Percentiles rank a stretch among this genome's conserved stretches.
Conservation (phyloP, 2,888 invertebrate species). For the Nasonia oneida region DNA sequence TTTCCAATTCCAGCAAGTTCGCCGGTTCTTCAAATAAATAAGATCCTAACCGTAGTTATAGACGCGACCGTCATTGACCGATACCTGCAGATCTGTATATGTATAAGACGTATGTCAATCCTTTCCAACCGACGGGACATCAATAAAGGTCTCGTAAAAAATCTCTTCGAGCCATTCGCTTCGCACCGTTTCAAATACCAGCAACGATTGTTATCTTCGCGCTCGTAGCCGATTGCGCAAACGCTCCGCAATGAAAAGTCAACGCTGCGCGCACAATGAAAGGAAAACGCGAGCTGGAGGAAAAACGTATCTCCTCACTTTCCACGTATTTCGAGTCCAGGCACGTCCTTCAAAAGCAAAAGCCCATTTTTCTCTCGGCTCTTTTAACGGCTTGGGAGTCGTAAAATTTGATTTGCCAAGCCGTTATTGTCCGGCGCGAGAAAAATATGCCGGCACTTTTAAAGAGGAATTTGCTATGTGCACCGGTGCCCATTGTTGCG, state of each 20-base stretch:
- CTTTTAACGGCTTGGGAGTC: not conserved
- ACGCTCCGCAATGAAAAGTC: not conserved
- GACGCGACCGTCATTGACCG: not conserved
- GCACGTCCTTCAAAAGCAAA: constrained; percentile 8
- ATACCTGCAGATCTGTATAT: not conserved
- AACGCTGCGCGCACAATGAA: not conserved
- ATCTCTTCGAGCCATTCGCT: constrained; percentile 5
- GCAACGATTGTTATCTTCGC: constrained; percentile 3
- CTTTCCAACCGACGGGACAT: not conserved
- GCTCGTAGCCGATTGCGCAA: not conserved
- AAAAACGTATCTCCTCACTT: not conserved
- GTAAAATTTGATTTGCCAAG: constrained; percentile 44
- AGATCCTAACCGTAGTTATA: not conserved
- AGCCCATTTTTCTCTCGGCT: not conserved
- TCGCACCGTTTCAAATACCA: not conserved
- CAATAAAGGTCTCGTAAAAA: not conserved
- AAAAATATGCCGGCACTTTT: not conserved
- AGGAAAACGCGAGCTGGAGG: not conserved
- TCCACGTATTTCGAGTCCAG: not conserved
- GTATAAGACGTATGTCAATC: not conserved
- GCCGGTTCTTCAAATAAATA: not conserved
- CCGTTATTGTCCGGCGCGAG: constrained; percentile 8
- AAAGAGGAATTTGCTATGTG: constrained; percentile 1
- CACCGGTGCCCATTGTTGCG: not conserved
- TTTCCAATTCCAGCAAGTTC: not conserved